phyloP scores from a whole-genome alignment of 1,140 invertebrate species.

The Geopemphigus sp. region DNA sequence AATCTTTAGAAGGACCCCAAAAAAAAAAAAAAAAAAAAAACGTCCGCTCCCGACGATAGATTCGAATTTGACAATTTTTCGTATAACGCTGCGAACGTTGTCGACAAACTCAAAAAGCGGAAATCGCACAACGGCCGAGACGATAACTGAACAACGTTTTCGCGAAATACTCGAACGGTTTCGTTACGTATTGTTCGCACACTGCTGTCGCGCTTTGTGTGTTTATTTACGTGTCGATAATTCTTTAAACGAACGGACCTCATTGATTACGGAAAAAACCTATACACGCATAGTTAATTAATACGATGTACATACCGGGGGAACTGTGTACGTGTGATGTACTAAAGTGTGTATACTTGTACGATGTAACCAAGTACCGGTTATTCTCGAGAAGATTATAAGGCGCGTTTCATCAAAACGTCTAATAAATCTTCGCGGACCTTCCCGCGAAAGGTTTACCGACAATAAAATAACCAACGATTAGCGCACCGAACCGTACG shows the following conservation, averaged over 20 bases:
- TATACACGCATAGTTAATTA: neutral
- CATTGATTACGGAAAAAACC: neutral
- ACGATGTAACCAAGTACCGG: too few relatives aligned
- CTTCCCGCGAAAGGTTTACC: neutral
- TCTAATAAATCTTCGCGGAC: too few relatives aligned
- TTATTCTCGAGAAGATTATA: neutral
- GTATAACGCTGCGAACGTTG: neutral
- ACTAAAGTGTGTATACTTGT: too few relatives aligned
- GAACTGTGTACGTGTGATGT: too few relatives aligned
- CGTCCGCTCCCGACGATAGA: conserved; percentile 4
- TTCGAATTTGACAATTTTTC: conserved; percentile 13
- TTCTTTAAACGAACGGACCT: neutral
- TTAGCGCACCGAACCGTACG: neutral
- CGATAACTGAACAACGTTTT: conserved; percentile 19
- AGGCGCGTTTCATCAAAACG: neutral
- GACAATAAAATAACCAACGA: neutral
- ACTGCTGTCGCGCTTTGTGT: neutral
- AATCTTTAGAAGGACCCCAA: neutral
- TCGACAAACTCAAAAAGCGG: neutral
- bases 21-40: too few relatives aligned
- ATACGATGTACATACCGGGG: too few relatives aligned
- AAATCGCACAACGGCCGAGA: neutral
- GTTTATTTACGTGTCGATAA: neutral
- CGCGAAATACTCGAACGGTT: conserved; percentile 1
- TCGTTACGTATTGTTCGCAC: conserved; percentile 28